Evolutionary conservation across 2,888 invertebrate species (phyloP), one percentile per base, ranked within the genome.

Genomic region (Anorthoa munda): DNA sequence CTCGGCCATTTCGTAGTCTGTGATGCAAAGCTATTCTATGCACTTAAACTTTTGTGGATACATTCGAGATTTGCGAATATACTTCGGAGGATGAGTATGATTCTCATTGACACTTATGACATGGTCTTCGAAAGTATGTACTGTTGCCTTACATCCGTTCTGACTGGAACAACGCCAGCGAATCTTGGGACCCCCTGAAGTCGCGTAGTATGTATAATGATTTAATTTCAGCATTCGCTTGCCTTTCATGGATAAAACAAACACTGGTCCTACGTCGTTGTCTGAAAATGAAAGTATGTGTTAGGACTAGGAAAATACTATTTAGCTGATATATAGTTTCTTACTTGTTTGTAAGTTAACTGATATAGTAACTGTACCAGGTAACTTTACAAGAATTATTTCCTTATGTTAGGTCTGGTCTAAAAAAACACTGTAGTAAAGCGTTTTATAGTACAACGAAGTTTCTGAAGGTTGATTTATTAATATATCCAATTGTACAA

Each of bases 141-240:
- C 48, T 2, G 82, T 84, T 0, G 84, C 86, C 11, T 72, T 84
- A 21, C 84, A 84, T 7, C 79, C 70, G 9, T 77, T 83, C 9
- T 82, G 81, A 0, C 74, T 83, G 17, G 82, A 79, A 56, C 88
- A 88, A 0, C 86, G 75, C 87, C 87, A 88, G 0, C 88, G 77
- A 1, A 77, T 80, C 61, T 81, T 88, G 0, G 66, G 72, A 3
- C 82, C 83, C 0, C 17, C 18, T 3, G 79, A 81, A 2, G 83
- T 77, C 1, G 84, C 64, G 21, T 83, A 86, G 55, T 86, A 90
- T 0, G 80, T 89, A 45, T 87, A 87, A 0, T 81, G 81, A 15
- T 81, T 77, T 60, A 81, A 82, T 31, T 83, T 83, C 5, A 90
- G 56, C 69, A 87, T 83, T 15, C 80, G 67, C 9, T 79, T 82